Base-by-base conservation (phyloP, 2,797 vertebrate genomes). In the Myotis daubentonii region DNA sequence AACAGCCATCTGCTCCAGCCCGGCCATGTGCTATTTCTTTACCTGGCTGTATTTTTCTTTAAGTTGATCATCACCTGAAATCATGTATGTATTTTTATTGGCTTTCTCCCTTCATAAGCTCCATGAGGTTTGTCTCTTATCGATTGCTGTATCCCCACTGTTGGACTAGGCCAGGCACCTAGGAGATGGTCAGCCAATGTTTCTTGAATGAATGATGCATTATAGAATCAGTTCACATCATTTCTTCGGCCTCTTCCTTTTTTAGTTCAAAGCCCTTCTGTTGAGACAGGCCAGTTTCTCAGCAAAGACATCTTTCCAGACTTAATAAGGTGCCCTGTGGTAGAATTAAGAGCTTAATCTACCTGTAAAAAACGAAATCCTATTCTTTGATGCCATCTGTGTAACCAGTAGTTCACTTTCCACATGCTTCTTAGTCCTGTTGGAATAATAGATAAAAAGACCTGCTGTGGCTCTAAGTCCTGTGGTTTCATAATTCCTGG, bases 361-460 rank as follows among this genome's bases (percentile, higher is more conserved):
- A 94, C 76, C 0, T 30, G 13, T 78, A n/a, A 90, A 76, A 83
- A 87, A 78, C 23, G 79, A 49, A 81, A 71, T 94, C 87, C 47
- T 89, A 0, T 78, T 78, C 62, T 96, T 93, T 82, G 74, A 87
- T 96, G 33, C 19, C 53, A 25, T 65, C 74, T 72, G 16, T 86
- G 55, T 92, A 91, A 89, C 55, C 49, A 79, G 36, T 86, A 15
- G 72, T 90, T 90, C 88, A 70, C n/a, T 81, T 95, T 80, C 78
- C 62, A 49, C 8, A 22, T 28, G 25, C 4, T 87, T 75, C 51
- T 66, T 81, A 53, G 25, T 80, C 33, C 44, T 88, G 3, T 47
- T 62, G 70, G 68, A 87, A 89, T 95, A 83, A 89, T 65, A 95
- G 53, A 83, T 82, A 57, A 93, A 93, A 95, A 87, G 53, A 72